A percentile compares a stretch with the other conserved stretches of the same genome.
Evolutionary conservation across 1,140 invertebrate genomes (phyloP).

Genomic region (Proctacanthus coquilletti): DNA sequence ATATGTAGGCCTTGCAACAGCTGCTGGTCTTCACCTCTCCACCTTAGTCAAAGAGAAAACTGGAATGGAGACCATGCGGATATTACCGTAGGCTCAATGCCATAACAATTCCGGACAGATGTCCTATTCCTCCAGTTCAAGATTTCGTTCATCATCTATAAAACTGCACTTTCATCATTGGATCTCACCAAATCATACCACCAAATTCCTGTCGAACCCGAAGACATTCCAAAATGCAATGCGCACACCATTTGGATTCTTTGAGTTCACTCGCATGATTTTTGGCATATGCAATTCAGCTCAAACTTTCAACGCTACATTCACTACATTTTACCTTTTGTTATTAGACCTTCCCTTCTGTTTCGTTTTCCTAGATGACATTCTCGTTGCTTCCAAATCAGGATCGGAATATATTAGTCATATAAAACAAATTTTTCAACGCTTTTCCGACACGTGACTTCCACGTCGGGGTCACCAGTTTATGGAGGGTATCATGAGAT

Average conservation of each 20-base stretch:
- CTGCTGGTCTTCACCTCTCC: conserved; percentile 31
- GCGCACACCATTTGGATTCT: conserved; percentile 24
- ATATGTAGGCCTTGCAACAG: conserved; percentile 25
- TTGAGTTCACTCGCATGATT: conserved; percentile 11
- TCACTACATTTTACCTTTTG: no score
- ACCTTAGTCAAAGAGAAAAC: conserved; percentile 29
- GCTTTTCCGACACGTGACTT: no score
- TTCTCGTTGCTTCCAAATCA: no score
- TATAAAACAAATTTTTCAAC: no score
- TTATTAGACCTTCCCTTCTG: no score
- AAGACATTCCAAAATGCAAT: conserved; percentile 22
- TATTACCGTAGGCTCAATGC: conserved; percentile 32
- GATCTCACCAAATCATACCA: conserved; percentile 32
- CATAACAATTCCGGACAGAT: conserved; percentile 29
- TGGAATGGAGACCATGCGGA: conserved; percentile 22
- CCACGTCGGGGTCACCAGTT: no score
- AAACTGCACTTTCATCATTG: conserved; percentile 29
- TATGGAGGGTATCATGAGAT: no score
- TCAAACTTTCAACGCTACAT: conserved; percentile 35
- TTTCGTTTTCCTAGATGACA: no score
- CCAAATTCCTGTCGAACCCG: conserved; percentile 27
- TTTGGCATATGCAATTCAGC: conserved; percentile 13
- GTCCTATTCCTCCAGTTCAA: conserved; percentile 32
- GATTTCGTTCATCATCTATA: conserved; percentile 19
- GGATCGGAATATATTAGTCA: no score